phyloP scores from a whole-genome alignment of 2,888 invertebrate genomes.

The Catocala sponsa region DNA sequence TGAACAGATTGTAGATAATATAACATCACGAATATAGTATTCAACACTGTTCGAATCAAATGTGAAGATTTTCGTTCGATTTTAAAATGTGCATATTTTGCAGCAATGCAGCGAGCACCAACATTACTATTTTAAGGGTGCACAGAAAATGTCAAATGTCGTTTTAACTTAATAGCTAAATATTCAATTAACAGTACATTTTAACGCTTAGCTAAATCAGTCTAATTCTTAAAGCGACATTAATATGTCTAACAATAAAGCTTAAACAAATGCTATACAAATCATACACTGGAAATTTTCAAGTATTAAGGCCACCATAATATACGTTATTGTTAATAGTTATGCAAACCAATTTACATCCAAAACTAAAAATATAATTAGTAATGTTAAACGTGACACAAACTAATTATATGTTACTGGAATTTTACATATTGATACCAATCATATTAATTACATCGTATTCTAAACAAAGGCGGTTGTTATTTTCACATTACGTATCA shows the following conservation, averaged over 20 bases:
- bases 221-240: slow-evolving; percentile 88
- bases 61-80: slow-evolving; percentile 39
- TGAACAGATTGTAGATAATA: slow-evolving; percentile 31
- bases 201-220: slow-evolving; percentile 88
- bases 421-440: slow-evolving; percentile 35
- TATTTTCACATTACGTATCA: slow-evolving; percentile 34
- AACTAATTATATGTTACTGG: slow-evolving; percentile 46
- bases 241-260: slow-evolving; percentile 84
- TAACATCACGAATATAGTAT: slow-evolving; percentile 29
- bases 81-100: slow-evolving; percentile 27
- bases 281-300: slow-evolving; percentile 83
- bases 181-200: slow-evolving; percentile 83
- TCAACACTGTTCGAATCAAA: slow-evolving; percentile 37
- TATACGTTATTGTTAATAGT: slow-evolving; percentile 53
- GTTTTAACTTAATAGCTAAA: slow-evolving; percentile 74
- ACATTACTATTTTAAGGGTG: slow-evolving; percentile 27
- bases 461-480: slow-evolving; percentile 44
- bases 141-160: slow-evolving; percentile 59
- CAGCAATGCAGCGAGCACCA: slow-evolving; percentile 20
- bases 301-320: slow-evolving; percentile 80
- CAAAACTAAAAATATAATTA: slow-evolving; percentile 53
- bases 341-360: slow-evolving; percentile 57
- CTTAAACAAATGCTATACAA: slow-evolving; percentile 81
- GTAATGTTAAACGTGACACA: slow-evolving; percentile 44
- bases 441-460: slow-evolving; percentile 39